These are phyloP conservation scores for Tachina grossa DNA, from an alignment of 2,888 invertebrate species.

Conservation along the genomic window DNA sequence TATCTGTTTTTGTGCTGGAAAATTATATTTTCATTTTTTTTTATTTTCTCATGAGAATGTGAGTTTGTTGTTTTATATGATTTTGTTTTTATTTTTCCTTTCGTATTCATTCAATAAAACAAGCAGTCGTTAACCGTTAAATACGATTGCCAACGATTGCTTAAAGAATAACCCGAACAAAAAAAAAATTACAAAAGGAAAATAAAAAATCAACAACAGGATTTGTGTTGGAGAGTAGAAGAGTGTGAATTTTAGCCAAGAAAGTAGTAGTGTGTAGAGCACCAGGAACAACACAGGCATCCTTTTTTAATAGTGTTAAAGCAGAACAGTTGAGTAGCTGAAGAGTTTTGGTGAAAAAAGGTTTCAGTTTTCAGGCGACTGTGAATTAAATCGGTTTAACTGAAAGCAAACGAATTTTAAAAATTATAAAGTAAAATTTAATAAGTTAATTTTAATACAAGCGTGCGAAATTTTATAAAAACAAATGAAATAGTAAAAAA, in stretches of 20 bases:
- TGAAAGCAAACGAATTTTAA: conserved; percentile 15
- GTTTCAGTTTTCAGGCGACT: conserved; percentile 69
- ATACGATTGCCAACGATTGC: conserved; percentile 44
- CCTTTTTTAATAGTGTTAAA: conserved; percentile 23
- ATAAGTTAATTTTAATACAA: conserved; percentile 2
- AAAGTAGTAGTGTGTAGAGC: conserved; percentile 14
- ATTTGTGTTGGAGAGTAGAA: conserved; percentile 26
- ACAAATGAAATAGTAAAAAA: conserved; percentile 36
- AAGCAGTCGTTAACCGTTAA: conserved; percentile 40
- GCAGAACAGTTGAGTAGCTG: conserved; percentile 23
- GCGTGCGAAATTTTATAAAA: conserved; percentile 17
- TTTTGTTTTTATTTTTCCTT: conserved; percentile 30
- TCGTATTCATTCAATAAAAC: conserved; percentile 54
- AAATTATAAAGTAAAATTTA: neutral
- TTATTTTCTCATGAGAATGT: neutral
- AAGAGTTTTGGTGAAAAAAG: conserved; percentile 37
- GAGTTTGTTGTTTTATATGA: neutral
- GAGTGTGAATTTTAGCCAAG: conserved; percentile 11
- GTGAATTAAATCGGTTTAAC: conserved; percentile 64
- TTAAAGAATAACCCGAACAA: conserved; percentile 46
- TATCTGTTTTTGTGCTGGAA: conserved; percentile 20
- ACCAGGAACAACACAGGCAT: conserved; percentile 36
- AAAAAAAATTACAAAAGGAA: conserved; percentile 1
- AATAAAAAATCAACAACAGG: conserved; percentile 39
- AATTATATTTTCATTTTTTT: conserved; percentile 36